These are phyloP conservation scores for Xestia sexstrigata DNA, from an alignment of 2,888 invertebrate species.

Conservation along the genomic window DNA sequence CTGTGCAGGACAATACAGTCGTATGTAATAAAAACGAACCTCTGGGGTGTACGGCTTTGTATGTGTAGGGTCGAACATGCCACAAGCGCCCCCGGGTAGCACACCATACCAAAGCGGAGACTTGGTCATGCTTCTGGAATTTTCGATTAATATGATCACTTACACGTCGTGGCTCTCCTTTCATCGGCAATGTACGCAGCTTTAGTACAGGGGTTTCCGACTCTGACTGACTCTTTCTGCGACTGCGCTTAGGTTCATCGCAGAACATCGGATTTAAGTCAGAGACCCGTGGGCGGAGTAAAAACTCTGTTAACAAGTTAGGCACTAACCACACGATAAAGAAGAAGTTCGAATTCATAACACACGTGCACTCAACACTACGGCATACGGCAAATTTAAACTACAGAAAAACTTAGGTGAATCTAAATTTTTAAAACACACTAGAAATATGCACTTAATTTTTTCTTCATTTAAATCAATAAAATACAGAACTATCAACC, in stretches of 20 bases:
- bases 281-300: too few relatives aligned
- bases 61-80: constrained; percentile 97
- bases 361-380: neutral
- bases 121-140: constrained; percentile 88
- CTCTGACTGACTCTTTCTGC: neutral
- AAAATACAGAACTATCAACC: too few relatives aligned
- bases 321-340: too few relatives aligned
- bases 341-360: too few relatives aligned
- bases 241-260: neutral
- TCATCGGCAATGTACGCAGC: neutral
- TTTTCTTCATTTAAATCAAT: too few relatives aligned
- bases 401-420: neutral
- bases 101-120: constrained; percentile 97
- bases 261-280: neutral
- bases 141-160: constrained; percentile 9
- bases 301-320: too few relatives aligned
- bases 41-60: constrained; percentile 93
- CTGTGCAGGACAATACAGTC: constrained; percentile 2
- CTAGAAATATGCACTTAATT: too few relatives aligned
- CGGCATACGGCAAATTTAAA: too few relatives aligned
- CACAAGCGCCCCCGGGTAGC: constrained; percentile 96
- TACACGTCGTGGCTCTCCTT: neutral
- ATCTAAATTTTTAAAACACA: neutral
- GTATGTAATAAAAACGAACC: constrained; percentile 67
- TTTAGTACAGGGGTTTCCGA: neutral